Base-by-base conservation (phyloP, 2,113 vertebrate species). In the Mormyrus iriodes region DNA sequence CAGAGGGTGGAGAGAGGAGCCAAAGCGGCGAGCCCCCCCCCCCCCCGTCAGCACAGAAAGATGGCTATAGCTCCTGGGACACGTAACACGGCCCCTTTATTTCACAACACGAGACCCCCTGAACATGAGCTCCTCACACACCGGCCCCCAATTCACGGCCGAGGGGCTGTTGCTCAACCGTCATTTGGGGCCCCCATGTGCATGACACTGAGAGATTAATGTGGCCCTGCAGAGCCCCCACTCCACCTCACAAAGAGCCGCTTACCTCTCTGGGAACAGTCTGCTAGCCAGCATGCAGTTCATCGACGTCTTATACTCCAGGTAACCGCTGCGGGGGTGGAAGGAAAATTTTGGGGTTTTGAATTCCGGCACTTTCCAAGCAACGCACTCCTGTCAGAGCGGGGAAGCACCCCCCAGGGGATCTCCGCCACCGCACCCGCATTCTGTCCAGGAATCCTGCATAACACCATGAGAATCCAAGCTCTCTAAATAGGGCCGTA, bases 231-330 rank as follows among this genome's bases (percentile, higher is more conserved):
- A 76, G 31, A 39, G 69, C n/a, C 19, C 19, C 39, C 79, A 0
- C 42, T 8, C 35, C 42, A 17, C 42, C 79, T 17, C 92, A 90
- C 92, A 92, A 90, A 94, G 93, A 93, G 95, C 92, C 90, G 92
- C 95, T 94, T 95, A 99, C 98, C 97, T 97, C 96, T 95, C 97
- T 93, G 97, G 96, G 95, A 99, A 99, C 93, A 99, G 97, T 92
- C 94, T 96, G 88, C 95, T 97, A 19, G 97, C 97, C 95, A 99
- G 91, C 98, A 98, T 97, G 92, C 96, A 97, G 93, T 99, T 99
- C 97, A 99, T 96, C 73, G 97, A 97, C 86, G 98, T 98, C 94
- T 98, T 99, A 93, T 97, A 96, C 92, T 99, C 97, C 55, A 99
- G 95, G 95, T 97, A 99, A 93, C 93, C 94, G 91, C 96, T 92